These are phyloP conservation scores for Crenichthys baileyi DNA, from an alignment of 2,797 vertebrate species.

Conservation along the genomic window DNA sequence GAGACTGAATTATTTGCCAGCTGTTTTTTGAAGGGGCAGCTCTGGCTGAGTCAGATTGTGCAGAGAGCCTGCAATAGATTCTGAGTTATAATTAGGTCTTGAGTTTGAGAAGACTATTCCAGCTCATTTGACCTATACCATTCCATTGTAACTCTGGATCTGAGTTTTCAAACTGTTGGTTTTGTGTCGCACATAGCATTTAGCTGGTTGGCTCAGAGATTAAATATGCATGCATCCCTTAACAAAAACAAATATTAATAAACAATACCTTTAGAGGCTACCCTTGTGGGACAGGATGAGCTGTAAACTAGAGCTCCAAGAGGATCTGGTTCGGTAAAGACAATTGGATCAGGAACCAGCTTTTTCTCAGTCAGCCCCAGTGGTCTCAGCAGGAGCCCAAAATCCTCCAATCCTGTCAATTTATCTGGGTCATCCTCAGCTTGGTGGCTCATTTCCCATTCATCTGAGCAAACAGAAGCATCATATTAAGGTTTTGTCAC, in stretches of 20 bases:
- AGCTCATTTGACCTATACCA: no score
- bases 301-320: conserved; percentile 78
- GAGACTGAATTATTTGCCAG: neutral
- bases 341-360: conserved; percentile 81
- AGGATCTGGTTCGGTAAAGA: conserved; percentile 82
- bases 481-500: neutral
- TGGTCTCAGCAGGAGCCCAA: conserved; percentile 79
- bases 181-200: no score
- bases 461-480: conserved; percentile 68
- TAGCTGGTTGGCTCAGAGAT: neutral
- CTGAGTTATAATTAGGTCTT: no score
- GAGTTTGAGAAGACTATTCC: no score
- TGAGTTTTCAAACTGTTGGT: neutral
- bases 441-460: conserved; percentile 81
- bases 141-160: neutral
- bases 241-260: neutral
- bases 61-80: no score
- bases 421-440: conserved; percentile 75
- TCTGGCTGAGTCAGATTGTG: neutral
- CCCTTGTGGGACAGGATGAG: conserved; percentile 47
- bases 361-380: conserved; percentile 84
- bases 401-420: conserved; percentile 84
- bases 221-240: neutral
- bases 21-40: neutral
- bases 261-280: conserved; percentile 56